Base-by-base conservation (phyloP, 2,797 vertebrate species). In the Rachycentron canadum region DNA sequence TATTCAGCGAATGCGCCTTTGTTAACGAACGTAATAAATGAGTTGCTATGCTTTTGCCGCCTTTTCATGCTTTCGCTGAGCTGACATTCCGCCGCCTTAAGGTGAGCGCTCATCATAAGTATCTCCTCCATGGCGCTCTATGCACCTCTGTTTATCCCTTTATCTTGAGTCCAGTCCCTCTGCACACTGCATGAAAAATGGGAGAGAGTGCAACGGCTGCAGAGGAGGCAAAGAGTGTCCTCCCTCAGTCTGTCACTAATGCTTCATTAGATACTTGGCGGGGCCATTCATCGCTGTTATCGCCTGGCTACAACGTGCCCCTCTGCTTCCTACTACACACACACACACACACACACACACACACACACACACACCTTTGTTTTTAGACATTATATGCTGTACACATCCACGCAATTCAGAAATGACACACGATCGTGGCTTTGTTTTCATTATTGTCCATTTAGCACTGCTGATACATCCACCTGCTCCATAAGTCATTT, bases 261-360 rank as follows among this genome's bases (percentile, higher is more conserved):
- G 87, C 90, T 87, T 93, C 90, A 88, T 93, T 92, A 92, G 87
- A 86, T 78, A 55, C 78, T 83, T 71, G 81, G 80, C 47, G 69
- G 76, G 81, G 86, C 89, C 73, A 83, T 91, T 93, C 85, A 91
- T 92, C 26, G 87, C 88, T 70, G 86, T 91, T 91, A 90, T 93
- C 84, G 64, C 86, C 69, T 55, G 70, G 72, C 81, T 83, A 57
- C 88, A 88, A 83, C 6, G 26, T 66, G 70, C 70, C 58, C 69
- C 60, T 65, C 49, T 10, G 25, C 66, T 66, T 55, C 61, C 61
- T 73, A 45, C 65, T 64, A 26, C 72, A 59, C 36, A 19, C 4
- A 63, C 58, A 56, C 74, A 49, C 64, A 30, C 28, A 19, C n/a
- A 43, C 34, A 36, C 9, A 36, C 34, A 36, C 71, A 61, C 40